Percentiles rank a stretch among this genome's conserved stretches.
These are phyloP conservation scores for Caenorhabditis tropicalis DNA, from an alignment of 1,140 invertebrate genomes.

Conservation along the genomic window DNA sequence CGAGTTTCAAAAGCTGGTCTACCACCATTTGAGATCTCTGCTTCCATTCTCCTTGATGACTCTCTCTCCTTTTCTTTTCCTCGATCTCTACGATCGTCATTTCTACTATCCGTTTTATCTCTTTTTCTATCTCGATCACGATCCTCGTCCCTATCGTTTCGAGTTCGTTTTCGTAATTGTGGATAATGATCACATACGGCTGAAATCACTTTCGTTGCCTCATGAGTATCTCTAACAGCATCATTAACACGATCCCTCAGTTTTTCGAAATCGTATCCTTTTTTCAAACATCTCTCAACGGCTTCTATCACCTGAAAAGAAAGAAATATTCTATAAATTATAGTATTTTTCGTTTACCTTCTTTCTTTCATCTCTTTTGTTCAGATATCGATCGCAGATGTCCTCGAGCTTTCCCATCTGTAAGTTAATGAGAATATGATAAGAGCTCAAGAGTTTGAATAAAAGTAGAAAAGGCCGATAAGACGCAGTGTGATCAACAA, in stretches of 20 bases:
- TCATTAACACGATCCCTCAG: constrained; percentile 40
- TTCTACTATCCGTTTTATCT: not conserved
- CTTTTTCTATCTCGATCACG: constrained; percentile 11
- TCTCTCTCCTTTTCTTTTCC: constrained; percentile 13
- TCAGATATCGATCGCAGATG: constrained; percentile 49
- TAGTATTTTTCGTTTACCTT: not conserved
- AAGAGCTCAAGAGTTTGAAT: not conserved
- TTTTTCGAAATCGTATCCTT: constrained; percentile 51
- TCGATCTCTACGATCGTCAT: not conserved
- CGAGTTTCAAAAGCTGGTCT: not conserved
- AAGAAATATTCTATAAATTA: not conserved
- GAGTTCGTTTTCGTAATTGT: constrained; percentile 45
- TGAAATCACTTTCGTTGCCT: constrained; percentile 45
- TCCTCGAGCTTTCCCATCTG: constrained; percentile 52
- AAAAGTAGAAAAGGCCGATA: not conserved
- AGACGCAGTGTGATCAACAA: too few relatives aligned
- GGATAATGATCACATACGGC: constrained; percentile 39
- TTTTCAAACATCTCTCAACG: constrained; percentile 48
- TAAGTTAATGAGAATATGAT: not conserved
- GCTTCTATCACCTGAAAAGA: constrained; percentile 32
- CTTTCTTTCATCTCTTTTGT: constrained; percentile 40
- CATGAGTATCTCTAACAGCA: constrained; percentile 28
- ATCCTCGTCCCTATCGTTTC: constrained; percentile 44
- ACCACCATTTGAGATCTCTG: not conserved
- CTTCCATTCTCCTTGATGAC: not conserved